These are phyloP conservation scores for Crambe crambe DNA, from an alignment of 37 sponge, comb jelly and placozoan species.

Conservation along the genomic window DNA sequence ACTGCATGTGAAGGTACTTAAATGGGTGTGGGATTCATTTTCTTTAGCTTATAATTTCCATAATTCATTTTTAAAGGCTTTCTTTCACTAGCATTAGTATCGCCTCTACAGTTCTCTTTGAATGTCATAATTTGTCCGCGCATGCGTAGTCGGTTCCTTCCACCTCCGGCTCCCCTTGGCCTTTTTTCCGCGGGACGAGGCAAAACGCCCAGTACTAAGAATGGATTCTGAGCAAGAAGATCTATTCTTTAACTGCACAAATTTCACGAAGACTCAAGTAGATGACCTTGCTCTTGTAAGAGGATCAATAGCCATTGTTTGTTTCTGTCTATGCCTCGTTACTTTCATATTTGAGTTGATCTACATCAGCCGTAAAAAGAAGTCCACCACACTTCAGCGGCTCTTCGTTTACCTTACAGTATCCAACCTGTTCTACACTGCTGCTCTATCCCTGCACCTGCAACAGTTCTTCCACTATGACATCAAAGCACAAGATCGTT, in stretches of 20 bases:
- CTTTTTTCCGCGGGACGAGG: no score
- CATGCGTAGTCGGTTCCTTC: no score
- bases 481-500: not conserved
- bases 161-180: no score
- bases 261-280: not conserved
- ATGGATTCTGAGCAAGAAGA: no score
- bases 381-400: slow-evolving; percentile 4
- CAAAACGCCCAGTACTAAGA: no score
- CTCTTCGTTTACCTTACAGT: slow-evolving; percentile 15
- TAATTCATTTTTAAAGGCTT: no score
- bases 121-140: no score
- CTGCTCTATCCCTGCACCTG: not conserved
- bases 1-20: no score
- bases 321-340: not conserved
- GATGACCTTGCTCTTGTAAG: slow-evolving; percentile 8
- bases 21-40: no score
- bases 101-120: no score
- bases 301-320: not conserved
- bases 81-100: no score
- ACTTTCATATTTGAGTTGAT: not conserved
- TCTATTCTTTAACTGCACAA: slow-evolving; percentile 5
- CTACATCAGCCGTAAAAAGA: not conserved
- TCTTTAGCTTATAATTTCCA: no score
- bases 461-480: slow-evolving; percentile 2
- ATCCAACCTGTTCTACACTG: not conserved